phyloP scores from a whole-genome alignment of 2,888 invertebrate species.

The Psococerastis gibbosa region DNA sequence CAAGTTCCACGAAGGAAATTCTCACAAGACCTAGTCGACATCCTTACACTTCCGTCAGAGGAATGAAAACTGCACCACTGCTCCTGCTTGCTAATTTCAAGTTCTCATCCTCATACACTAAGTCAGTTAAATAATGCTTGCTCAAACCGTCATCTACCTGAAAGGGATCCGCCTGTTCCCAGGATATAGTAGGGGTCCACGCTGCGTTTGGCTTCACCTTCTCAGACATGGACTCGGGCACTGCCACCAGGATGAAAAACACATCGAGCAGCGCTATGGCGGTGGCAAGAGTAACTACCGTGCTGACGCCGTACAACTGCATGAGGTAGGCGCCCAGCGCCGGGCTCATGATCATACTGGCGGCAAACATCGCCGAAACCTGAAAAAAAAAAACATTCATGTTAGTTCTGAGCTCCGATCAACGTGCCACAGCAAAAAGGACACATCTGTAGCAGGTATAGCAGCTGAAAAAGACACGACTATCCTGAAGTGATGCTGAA shows the following conservation, averaged over 20 bases:
- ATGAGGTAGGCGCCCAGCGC: slow-evolving; percentile 82
- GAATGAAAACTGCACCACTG: too few species aligned
- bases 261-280: slow-evolving; percentile 91
- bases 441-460: neutral
- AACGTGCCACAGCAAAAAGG: too few species aligned
- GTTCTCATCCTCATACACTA: too few species aligned
- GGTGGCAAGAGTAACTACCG: slow-evolving; percentile 89
- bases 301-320: slow-evolving; percentile 62
- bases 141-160: too few species aligned
- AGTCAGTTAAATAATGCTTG: too few species aligned
- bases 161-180: slow-evolving; percentile 98
- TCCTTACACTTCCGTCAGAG: too few species aligned
- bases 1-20: too few species aligned
- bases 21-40: too few species aligned
- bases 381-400: slow-evolving; percentile 20
- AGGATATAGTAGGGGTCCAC: slow-evolving; percentile 77
- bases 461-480: too few species aligned
- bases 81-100: too few species aligned
- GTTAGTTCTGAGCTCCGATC: too few species aligned
- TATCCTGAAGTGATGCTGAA: too few species aligned
- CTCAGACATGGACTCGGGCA: slow-evolving; percentile 95
- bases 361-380: slow-evolving; percentile 96
- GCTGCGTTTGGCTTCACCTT: slow-evolving; percentile 55
- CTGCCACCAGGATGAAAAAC: slow-evolving; percentile 92
- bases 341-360: slow-evolving; percentile 96